phyloP scores from a whole-genome alignment of 2,888 invertebrate species.

The Cephus rjabovi region DNA sequence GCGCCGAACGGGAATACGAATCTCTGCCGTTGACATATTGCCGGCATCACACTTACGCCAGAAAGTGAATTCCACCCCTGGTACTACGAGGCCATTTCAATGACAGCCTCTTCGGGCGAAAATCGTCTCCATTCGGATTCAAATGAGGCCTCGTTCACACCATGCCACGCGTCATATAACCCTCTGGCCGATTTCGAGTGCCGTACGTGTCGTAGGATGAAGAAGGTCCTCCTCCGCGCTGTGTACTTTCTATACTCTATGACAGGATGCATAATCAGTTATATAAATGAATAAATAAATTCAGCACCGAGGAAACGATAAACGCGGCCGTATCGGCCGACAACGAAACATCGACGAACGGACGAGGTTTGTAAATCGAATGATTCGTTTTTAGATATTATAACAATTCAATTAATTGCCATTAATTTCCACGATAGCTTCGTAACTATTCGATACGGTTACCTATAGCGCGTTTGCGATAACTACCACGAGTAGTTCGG shows the following conservation, averaged over 20 bases:
- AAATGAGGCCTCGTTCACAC: slow-evolving; percentile 63
- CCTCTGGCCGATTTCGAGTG: slow-evolving; percentile 19
- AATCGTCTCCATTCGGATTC: slow-evolving; percentile 65
- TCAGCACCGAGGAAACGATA: no score
- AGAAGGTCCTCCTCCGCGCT: neutral
- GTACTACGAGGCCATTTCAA: slow-evolving; percentile 45
- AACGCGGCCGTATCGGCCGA: no score
- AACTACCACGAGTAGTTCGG: no score
- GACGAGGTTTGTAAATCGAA: no score
- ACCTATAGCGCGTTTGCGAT: no score
- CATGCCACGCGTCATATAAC: slow-evolving; percentile 57
- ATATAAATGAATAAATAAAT: no score
- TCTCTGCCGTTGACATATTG: slow-evolving; percentile 62
- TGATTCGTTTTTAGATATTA: no score
- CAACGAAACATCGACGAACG: no score
- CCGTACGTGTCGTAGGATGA: slow-evolving; percentile 1
- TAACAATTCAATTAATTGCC: slow-evolving; percentile 56
- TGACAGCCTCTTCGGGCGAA: slow-evolving; percentile 58
- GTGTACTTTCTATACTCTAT: neutral
- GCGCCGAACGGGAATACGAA: slow-evolving; percentile 48
- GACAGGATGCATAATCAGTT: no score
- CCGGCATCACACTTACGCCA: slow-evolving; percentile 50
- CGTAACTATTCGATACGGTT: no score
- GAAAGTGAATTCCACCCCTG: slow-evolving; percentile 43
- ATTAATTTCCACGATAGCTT: slow-evolving; percentile 37